Base-by-base conservation (phyloP, 1,140 invertebrate species). In the Rhynchophorus ferrugineus region DNA sequence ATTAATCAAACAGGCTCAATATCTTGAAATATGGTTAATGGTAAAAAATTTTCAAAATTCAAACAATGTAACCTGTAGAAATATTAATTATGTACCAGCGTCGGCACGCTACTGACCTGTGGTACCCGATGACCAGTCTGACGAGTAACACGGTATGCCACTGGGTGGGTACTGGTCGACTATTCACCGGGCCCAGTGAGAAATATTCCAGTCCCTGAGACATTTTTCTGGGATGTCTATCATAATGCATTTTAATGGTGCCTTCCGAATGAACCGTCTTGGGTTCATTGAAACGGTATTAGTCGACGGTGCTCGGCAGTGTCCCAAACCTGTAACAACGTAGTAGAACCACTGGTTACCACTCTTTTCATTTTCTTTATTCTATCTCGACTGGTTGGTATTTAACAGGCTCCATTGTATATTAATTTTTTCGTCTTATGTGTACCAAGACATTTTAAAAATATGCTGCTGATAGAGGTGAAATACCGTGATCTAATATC, bases 221-320 rank as follows among this genome's bases (percentile, higher is more conserved):
- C 24, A 29, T 29, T 29, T 29, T 11, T 29, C 24, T 6, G 5
- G 24, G 24, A 19, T 41, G 9, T 9, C n/a, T 41, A 41, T 6
- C 9, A 41, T 18, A 41, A 41, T 11, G 6, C 38, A 41, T 41
- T 14, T 18, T 41, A 41, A 41, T 41, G 16, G 16, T 17, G 38
- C 38, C 38, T 41, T 41, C 38, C 38, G 38, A 41, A 41, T 13
- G 13, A 16, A 37, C 13, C 35, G 35, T 5, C 5, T 11, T 5
- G 24, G 35, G 5, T 6, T 13, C 1, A 13, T 37, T 37, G 14
- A 3, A 37, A 19, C 38, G 38, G 38, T 41, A 20, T n/a, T 18
- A 37, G 2, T 37, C 14, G 13, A n/a, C 17, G 17, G 6, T 16
- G 14, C 13, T 37, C 13, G 13, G 13, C 35, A 13, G 17, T 13